Conservation (phyloP, 2,888 invertebrate species). For the Netelia inedita region DNA sequence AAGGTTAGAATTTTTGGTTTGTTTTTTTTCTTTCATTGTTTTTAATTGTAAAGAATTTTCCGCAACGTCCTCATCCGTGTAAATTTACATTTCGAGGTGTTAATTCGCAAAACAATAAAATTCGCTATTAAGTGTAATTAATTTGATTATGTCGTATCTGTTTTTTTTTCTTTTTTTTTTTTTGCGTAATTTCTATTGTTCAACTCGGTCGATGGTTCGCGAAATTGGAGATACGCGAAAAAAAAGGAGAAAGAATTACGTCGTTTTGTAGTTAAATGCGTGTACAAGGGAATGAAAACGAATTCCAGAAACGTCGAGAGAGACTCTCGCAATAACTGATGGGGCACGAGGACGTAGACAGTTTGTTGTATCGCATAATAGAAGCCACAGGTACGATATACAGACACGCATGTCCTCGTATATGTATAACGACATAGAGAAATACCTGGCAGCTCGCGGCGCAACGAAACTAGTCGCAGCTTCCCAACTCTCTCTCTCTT, state of each 20-base stretch:
- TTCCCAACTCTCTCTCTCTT: constrained; percentile 5
- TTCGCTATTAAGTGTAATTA: neutral
- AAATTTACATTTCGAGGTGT: too few relatives aligned
- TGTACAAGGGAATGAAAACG: constrained; percentile 28
- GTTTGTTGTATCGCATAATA: constrained; percentile 1
- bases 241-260: constrained; percentile 14
- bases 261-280: neutral
- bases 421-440: constrained; percentile 22
- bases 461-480: constrained; percentile 56
- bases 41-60: too few relatives aligned
- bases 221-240: neutral
- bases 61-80: too few relatives aligned
- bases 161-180: neutral
- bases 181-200: neutral
- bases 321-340: constrained; percentile 51
- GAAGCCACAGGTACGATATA: neutral
- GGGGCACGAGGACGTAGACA: constrained; percentile 6
- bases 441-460: constrained; percentile 25
- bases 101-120: neutral
- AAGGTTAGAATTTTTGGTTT: too few relatives aligned
- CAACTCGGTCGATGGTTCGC: neutral
- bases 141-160: neutral
- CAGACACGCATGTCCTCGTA: neutral
- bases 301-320: constrained; percentile 37
- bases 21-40: too few relatives aligned